These are phyloP conservation scores for Arge pagana DNA, from an alignment of 2,888 invertebrate genomes.

Conservation along the genomic window DNA sequence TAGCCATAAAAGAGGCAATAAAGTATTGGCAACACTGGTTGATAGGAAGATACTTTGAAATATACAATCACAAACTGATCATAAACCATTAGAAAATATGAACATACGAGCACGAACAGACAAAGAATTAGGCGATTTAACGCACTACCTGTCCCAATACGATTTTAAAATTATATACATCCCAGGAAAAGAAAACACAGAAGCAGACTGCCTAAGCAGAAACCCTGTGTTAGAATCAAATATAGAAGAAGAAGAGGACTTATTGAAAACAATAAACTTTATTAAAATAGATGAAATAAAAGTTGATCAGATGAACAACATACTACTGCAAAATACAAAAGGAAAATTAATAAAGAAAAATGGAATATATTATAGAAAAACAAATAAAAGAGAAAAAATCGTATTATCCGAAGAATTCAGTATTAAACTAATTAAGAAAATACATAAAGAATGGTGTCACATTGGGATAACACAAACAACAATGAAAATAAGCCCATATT, in stretches of 20 bases:
- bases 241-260: background rate
- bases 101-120: slow-evolving; percentile 14
- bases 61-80: background rate
- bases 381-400: slow-evolving; percentile 8
- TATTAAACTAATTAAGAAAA: background rate
- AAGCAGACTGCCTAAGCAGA: slow-evolving; percentile 5
- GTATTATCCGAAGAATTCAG: slow-evolving; percentile 11
- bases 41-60: slow-evolving; percentile 1
- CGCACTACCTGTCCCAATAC: slow-evolving; percentile 8
- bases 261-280: slow-evolving; percentile 18
- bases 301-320: background rate
- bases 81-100: slow-evolving; percentile 5
- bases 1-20: slow-evolving; percentile 28
- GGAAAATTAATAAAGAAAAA: slow-evolving; percentile 15
- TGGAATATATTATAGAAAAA: slow-evolving; percentile 24
- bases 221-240: slow-evolving; percentile 1
- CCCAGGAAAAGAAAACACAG: slow-evolving; percentile 5
- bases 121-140: slow-evolving; percentile 6
- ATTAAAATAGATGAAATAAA: slow-evolving; percentile 11
- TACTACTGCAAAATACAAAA: slow-evolving; percentile 4
- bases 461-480: slow-evolving; percentile 16
- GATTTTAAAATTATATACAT: slow-evolving; percentile 3
- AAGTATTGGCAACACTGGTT: slow-evolving; percentile 23
- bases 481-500: slow-evolving; percentile 9
- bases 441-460: background rate